Evolutionary conservation across 1,140 invertebrate species (phyloP), one percentile per base, ranked within the genome.

Genomic region (Drosophila lowei): DNA sequence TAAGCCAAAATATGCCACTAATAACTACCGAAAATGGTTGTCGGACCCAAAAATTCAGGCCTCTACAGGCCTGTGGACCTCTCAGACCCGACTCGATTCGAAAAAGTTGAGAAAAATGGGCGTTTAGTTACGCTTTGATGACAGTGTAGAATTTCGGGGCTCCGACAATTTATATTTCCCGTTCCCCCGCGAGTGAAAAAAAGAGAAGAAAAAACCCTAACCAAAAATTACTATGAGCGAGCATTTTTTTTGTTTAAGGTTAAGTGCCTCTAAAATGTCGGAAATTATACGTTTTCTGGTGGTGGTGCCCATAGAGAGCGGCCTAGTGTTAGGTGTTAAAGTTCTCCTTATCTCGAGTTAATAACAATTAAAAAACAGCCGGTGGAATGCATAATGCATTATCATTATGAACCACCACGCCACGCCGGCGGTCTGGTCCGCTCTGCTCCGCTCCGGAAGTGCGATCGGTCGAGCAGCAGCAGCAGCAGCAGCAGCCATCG

Each of bases 121-220:
- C 84, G 84, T 89, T 89, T 89, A 89, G 84, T 89, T 89, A 89
- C 84, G 84, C 84, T 89, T 89, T 89, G 84, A 89, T 89, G 84
- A 89, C 84, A 89, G 84, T 89, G 84, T 89, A 88, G 84, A 88
- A 89, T 77, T 68, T 61, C 58, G 53, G 62, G 49, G 43, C 48
- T 28, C 62, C 71, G 72, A 80, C 67, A 86, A 86, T 86, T 86
- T 86, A 86, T 86, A 81, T 86, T 86, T 86, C 83, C 81, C 78
- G 83, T 86, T 67, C 65, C 61, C 59, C 42, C 30, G 50, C 50
- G 43, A 68, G 65, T 44, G 63, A 67, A 67, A 30, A 34, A 11
- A 34, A 34, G 30, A 34, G 30, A 34, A 67, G 61, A 43, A 46
- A 66, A 58, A 61, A 25, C 59, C 43, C 21, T 59, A 57, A 64